Base-by-base conservation (phyloP, 1,140 invertebrate genomes). In the Drosophila littoralis region DNA sequence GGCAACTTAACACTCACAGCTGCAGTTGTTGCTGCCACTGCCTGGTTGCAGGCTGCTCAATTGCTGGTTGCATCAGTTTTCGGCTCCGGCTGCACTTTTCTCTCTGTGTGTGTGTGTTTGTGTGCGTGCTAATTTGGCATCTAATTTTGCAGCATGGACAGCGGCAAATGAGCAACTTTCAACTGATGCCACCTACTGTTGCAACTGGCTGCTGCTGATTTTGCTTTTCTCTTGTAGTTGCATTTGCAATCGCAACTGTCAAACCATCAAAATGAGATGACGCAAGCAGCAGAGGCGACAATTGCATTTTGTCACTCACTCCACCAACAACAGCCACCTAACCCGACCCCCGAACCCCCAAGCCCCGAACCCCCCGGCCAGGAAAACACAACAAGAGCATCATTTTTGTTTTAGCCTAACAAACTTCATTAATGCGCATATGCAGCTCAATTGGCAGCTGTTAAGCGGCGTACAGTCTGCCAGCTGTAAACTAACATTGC, bases 81-180 rank as follows among this genome's bases (percentile, higher is more conserved):
- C 57, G 52, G 42, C 32, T 60, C 54, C 55, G 79, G 67, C 64
- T 77, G 83, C 80, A 83, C 66, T 72, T 83, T 83, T 42, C 40
- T 13, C 6, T 15, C 1, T 33, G 12, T 28, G 10, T 59, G 28
- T 38, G 33, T 55, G 13, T 38, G 13, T 8, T 5, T 1, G 36
- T 55, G 35, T 79, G 83, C 82, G 71, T 86, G 82, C 82, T 86
- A 86, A 86, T 86, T 86, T 86, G 81, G 72, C 82, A 78, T 86
- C 82, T 86, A 86, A 86, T 86, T 81, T 86, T 78, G 60, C 58
- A 77, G 60, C 68, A 64, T 69, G 79, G 79, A 73, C 83, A 71
- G 68, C 83, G 32, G 75, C 83, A 88, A 85, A 85, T 85, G 83
- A 82, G 82, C 79, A 76, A 73, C 74, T 67, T 57, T 36, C 43